Percentiles rank a stretch among this genome's conserved stretches.
Evolutionary conservation across 1,140 invertebrate species (phyloP).

Genomic region (Brachionus rotundiformis): DNA sequence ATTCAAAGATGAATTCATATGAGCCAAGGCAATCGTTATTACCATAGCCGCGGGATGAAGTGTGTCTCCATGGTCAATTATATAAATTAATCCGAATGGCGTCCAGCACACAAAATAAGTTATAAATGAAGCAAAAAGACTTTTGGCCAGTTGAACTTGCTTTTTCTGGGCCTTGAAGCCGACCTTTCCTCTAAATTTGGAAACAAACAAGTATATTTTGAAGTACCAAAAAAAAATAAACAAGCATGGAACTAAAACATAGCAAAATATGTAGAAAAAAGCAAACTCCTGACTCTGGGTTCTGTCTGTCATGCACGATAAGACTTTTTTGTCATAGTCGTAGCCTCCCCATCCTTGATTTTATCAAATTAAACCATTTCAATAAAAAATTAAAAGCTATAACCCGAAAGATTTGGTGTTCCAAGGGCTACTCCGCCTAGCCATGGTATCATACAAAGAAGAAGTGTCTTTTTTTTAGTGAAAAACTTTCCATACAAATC

Average conservation of each 20-base stretch:
- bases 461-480: background rate
- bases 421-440: background rate
- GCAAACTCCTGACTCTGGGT: constrained; percentile 29
- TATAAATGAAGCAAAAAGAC: constrained; percentile 33
- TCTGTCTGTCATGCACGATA: constrained; percentile 27
- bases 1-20: background rate
- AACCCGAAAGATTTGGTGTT: background rate
- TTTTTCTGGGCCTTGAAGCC: background rate
- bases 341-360: constrained; percentile 30
- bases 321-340: constrained; percentile 40
- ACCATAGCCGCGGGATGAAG: background rate
- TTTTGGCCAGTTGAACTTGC: constrained; percentile 12
- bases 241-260: background rate
- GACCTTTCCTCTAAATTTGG: background rate
- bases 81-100: constrained; percentile 32
- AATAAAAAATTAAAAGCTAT: background rate
- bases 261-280: constrained; percentile 42
- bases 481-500: constrained; percentile 12
- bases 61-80: background rate
- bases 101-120: constrained; percentile 42
- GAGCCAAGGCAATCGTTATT: constrained; percentile 24
- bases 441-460: background rate
- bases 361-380: background rate
- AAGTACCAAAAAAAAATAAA: constrained; percentile 19
- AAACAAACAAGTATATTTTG: constrained; percentile 9